Conservation (phyloP, 2,797 vertebrate species). For the Sus cebifrons region DNA sequence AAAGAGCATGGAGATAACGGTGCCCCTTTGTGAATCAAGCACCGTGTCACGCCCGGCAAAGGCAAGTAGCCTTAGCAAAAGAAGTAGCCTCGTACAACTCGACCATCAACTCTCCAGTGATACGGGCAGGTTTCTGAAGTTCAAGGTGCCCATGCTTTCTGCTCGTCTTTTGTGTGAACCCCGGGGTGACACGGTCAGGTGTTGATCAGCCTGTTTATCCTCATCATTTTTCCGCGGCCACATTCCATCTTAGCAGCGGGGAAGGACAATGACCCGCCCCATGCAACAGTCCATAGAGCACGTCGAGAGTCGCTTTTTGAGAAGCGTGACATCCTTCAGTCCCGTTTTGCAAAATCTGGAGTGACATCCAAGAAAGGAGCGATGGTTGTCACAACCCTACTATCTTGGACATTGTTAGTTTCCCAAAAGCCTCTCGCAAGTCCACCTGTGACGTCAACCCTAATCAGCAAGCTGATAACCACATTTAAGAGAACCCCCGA, state of each 20-base stretch:
- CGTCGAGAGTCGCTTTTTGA: not conserved
- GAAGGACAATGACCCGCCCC: rapidly evolving
- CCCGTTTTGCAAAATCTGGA: conserved; percentile 24
- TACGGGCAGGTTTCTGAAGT: not conserved
- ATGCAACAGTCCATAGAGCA: no score
- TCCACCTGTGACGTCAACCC: conserved; percentile 37
- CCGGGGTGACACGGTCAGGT: not conserved
- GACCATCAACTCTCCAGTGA: not conserved
- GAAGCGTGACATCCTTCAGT: not conserved
- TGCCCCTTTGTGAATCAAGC: not conserved
- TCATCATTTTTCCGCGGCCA: no score
- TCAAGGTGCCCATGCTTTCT: rapidly evolving
- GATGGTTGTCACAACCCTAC: not conserved
- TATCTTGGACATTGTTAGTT: conserved; percentile 37
- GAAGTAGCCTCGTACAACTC: not conserved
- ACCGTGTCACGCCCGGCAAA: not conserved
- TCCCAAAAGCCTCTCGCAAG: conserved; percentile 45
- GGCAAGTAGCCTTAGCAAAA: not conserved
- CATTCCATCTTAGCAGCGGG: not conserved
- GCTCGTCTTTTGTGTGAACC: not conserved
- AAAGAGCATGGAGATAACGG: not conserved
- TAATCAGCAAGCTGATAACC: conserved; percentile 68
- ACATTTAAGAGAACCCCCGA: conserved; percentile 64
- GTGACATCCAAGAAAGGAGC: conserved; percentile 18
- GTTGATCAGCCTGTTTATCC: not conserved